Base-by-base conservation (phyloP, 1,140 invertebrate species). In the Aphelenchoides fujianensis region DNA sequence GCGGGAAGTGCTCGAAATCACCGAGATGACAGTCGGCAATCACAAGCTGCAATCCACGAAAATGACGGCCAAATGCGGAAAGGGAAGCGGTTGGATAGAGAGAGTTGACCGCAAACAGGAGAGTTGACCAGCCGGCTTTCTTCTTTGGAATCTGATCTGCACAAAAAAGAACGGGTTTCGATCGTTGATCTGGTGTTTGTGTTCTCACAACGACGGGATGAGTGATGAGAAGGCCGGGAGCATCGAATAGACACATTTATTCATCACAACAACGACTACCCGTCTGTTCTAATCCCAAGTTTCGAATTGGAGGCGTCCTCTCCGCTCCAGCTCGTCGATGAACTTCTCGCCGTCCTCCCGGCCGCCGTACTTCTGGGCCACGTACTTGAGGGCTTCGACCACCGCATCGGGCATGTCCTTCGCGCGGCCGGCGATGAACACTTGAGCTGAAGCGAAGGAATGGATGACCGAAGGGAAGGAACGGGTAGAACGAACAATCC, bases 381-480 rank as follows among this genome's bases (percentile, higher is more conserved):
- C 57, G 61, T 87, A 76, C 73, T 86, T 82, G 74, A 84, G 79
- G 55, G 88, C 84, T 48, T 91, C 89, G 67, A 88, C 88, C 0
- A 98, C 94, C 75, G 90, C 89, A 79, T 91, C 89, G 0, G 95
- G 95, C 93, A 97, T 97, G 80, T 91, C 90, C 84, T 95, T 95
- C 0, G 94, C 90, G 87, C 90, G 96, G n/a, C 95, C 95, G 27
- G 94, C 93, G 64, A 98, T 87, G 82, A 90, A 93, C 79, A 97
- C 67, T 35, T 37, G 52, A 2, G 55, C 71, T 77, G 59, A 64
- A 59, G 37, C n/a, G 23, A 5, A 54, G 59, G 3, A 19, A 27
- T n/a, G n/a, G n/a, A n/a, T 1, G 16, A 32, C 34, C 35, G 23
- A 1, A 19, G 36, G 28, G 62, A 28, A 71, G 52, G n/a, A 16